phyloP scores from a whole-genome alignment of 2,888 invertebrate species.

The Eupelmus urozonus region DNA sequence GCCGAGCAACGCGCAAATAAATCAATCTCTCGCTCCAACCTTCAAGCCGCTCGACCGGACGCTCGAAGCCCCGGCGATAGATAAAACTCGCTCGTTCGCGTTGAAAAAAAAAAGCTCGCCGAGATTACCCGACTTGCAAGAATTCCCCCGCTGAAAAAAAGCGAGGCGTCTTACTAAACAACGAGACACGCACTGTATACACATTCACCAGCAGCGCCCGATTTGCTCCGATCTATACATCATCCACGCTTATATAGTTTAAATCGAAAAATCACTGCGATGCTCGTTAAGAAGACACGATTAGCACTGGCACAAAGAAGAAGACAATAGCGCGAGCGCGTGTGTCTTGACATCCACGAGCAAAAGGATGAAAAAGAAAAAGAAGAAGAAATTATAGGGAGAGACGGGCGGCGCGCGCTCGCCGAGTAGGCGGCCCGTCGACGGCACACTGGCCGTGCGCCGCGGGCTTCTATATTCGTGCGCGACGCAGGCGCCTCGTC shows the following conservation, averaged over 20 bases:
- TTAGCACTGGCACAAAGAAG: too few relatives aligned
- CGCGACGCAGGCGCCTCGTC: constrained; percentile 43
- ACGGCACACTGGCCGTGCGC: constrained; percentile 40
- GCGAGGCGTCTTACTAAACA: too few relatives aligned
- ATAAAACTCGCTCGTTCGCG: neutral
- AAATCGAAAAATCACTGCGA: too few relatives aligned
- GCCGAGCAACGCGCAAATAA: too few relatives aligned
- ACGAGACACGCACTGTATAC: neutral
- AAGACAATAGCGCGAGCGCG: too few relatives aligned
- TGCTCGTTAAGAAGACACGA: too few relatives aligned
- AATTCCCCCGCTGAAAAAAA: neutral
- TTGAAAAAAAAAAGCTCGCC: neutral
- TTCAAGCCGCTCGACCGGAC: too few relatives aligned
- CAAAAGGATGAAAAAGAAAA: neutral
- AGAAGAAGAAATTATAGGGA: neutral
- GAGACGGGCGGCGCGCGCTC: neutral
- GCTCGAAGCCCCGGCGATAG: too few relatives aligned
- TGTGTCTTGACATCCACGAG: neutral
- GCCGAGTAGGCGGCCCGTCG: constrained; percentile 48
- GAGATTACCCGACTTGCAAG: neutral
- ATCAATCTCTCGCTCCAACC: too few relatives aligned
- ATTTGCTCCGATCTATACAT: neutral
- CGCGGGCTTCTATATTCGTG: constrained; percentile 44
- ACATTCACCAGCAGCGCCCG: neutral
- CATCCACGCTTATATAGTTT: too few relatives aligned